Base-by-base conservation (phyloP, 1,140 invertebrate species). In the Colletes gigas region DNA sequence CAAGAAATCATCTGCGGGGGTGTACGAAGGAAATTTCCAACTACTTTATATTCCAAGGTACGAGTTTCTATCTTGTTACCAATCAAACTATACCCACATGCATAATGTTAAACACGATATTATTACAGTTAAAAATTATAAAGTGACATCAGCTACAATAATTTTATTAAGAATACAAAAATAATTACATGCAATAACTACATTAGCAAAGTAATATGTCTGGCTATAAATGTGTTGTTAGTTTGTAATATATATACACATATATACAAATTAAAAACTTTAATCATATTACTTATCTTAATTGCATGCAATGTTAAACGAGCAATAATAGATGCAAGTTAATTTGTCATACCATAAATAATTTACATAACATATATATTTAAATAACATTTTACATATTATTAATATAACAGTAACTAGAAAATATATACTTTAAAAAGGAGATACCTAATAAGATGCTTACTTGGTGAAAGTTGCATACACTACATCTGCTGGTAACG, bases 381-480 rank as follows among this genome's bases (percentile, higher is more conserved):
- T 4, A 54, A 72, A 19, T n/a, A 47, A 66, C n/a, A 60, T 15
- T 50, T 15, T 72, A 12, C 9, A 68, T 75, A 66, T 19, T 47
- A 52, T 52, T 65, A 63, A 47, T 30, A 55, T 15, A 15, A 50
- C 15, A 19, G n/a, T 6, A 55, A 75, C 21, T 21, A 7, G 3
- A 50, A 7, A 19, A 12, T 41, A 3, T 9, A 44, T 9, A 44
- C 14, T n/a, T 8, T 8, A 21, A 47, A 30, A 9, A 7, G 3
- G 30, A 50, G 21, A n/a, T 14, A n/a, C 17, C 17, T 21, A 50
- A 71, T 44, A 50, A 72, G 15, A 66, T 52, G 95, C 96, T 96
- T 93, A 97, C 96, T 97, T 97, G 88, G 95, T 97, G 74, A 97
- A 95, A 59, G 97, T 97, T 57, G 97, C 97, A 88, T 96, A 96